Evolutionary conservation across 1,140 invertebrate species (phyloP), one percentile per base, ranked within the genome.

Genomic region (Eupeodes corollae): DNA sequence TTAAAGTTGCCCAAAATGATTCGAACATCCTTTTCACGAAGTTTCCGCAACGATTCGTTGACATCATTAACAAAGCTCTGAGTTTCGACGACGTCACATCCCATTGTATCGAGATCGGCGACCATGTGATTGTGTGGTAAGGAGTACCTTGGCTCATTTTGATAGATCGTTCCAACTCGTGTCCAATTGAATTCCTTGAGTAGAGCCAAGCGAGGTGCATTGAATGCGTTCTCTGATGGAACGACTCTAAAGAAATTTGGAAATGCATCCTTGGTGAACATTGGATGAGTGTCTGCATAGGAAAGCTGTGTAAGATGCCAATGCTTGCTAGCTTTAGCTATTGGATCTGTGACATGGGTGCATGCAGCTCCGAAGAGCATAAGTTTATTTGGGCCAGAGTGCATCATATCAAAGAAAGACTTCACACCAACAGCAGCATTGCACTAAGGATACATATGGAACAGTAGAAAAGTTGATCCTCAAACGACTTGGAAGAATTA

Each of bases 341-440:
- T 94, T 38, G 93, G 93, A 71, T 96, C 93, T 0, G 93, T 98
- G 53, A 97, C 93, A 59, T 91, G 86, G 1, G 90, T 95, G 69
- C 95, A 98, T 3, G 92, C 90, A 12, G 90, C 92, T 0, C 95
- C 95, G 62, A 98, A 98, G 44, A 98, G 75, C 81, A 97, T 92
- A 52, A 96, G 74, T 68, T 95, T 97, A 58, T 86, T 77, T 6
- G 92, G 85, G 5, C 82, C 79, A 64, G 84, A 84, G 73, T 93
- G 86, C 84, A 98, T 93, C 89, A 97, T 93, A 70, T 98, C 94
- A 72, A 98, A 98, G 68, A 98, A 95, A 1, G 91, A 86, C 69
- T 96, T 96, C 50, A 98, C 92, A 2, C 93, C 94, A n/a, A 96
- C 88, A 0, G 93, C 92, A 18, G 95, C 89, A 70, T 96, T 94